Evolutionary conservation across 1,140 invertebrate genomes (phyloP).

Genomic region (Drosophila gunungcola): DNA sequence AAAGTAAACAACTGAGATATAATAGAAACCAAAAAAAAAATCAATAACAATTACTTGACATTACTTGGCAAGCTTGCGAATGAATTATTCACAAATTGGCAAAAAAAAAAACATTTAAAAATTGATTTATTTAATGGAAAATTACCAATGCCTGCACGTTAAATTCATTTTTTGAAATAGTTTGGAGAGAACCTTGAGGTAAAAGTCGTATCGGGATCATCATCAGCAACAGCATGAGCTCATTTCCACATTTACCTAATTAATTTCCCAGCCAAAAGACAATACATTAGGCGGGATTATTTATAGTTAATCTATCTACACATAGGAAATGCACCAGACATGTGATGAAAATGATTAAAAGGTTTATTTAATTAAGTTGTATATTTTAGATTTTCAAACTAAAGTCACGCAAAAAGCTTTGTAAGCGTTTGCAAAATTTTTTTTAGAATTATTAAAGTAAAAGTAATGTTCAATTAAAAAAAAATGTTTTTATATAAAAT

Average conservation of each 20-base stretch:
- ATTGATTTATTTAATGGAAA: conserved; percentile 48
- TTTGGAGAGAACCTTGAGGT: conserved; percentile 21
- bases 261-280: conserved; percentile 25
- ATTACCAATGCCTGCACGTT: conserved; percentile 17
- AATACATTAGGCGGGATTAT: conserved; percentile 26
- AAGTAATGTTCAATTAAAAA: no score
- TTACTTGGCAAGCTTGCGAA: conserved; percentile 47
- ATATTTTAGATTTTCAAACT: background rate
- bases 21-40: conserved; percentile 51
- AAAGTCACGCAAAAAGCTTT: no score
- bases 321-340: background rate
- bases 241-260: conserved; percentile 38
- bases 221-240: conserved; percentile 22
- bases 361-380: background rate
- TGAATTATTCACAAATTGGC: conserved; percentile 41
- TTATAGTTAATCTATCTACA: conserved; percentile 31
- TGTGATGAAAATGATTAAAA: background rate
- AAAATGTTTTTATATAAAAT: no score
- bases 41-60: conserved; percentile 82
- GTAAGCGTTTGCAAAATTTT: no score
- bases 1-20: conserved; percentile 35
- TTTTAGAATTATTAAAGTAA: no score
- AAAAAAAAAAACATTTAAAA: conserved; percentile 29
- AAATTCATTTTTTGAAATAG: conserved; percentile 4
- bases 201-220: conserved; percentile 27